A percentile compares a stretch with the other conserved stretches of the same genome.
phyloP scores from a whole-genome alignment of 2,888 invertebrate genomes.

The Julus scandinavius region DNA sequence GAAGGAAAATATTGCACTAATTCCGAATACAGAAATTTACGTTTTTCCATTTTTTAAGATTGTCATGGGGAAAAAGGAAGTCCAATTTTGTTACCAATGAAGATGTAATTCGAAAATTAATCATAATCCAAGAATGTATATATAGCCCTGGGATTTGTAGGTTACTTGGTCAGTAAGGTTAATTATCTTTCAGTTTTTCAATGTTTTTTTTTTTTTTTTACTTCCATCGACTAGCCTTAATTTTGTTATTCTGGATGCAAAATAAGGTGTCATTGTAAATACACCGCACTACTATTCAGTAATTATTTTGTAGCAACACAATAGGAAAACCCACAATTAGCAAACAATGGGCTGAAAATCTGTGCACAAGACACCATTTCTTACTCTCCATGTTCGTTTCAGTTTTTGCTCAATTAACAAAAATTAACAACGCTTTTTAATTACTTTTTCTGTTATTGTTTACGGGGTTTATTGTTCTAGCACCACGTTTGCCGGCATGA shows the following conservation, averaged over 20 bases:
- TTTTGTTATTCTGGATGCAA: constrained; percentile 11
- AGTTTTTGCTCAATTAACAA: constrained; percentile 19
- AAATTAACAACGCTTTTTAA: constrained; percentile 42
- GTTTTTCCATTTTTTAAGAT: background rate
- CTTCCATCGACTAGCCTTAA: background rate
- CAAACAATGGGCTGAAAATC: background rate
- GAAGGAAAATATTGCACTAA: background rate
- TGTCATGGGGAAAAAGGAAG: background rate
- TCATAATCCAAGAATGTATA: background rate
- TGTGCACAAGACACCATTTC: constrained; percentile 17
- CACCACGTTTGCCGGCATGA: background rate
- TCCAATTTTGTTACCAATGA: background rate
- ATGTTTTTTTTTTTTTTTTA: background rate
- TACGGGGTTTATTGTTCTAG: constrained; percentile 11
- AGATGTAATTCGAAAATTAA: background rate
- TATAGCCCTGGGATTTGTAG: background rate
- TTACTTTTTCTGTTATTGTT: constrained; percentile 24
- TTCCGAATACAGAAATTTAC: too few relatives aligned
- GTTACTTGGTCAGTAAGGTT: constrained; percentile 19
- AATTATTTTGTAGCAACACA: constrained; percentile 25
- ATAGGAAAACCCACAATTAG: constrained; percentile 43
- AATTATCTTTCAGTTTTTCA: background rate
- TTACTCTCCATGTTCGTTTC: background rate
- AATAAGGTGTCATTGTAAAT: constrained; percentile 29
- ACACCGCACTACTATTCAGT: constrained; percentile 36